These are phyloP conservation scores for Archegozetes longisetosus DNA, from an alignment of 1,140 invertebrate genomes.

Conservation along the genomic window DNA sequence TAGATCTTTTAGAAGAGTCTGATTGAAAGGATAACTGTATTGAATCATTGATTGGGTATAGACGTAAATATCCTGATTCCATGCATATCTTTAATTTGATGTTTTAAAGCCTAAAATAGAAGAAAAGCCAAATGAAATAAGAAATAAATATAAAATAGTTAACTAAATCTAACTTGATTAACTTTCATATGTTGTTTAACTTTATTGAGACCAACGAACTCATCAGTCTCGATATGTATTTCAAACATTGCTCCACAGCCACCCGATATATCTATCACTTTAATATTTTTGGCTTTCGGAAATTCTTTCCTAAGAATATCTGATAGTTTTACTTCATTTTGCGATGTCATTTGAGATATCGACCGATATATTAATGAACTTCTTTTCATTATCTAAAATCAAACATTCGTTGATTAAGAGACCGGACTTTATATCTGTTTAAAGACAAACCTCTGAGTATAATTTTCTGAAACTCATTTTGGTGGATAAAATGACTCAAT, in stretches of 20 bases:
- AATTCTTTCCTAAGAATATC: neutral
- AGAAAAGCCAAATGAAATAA: neutral
- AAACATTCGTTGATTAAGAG: too few relatives aligned
- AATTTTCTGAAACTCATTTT: neutral
- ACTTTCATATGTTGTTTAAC: slow-evolving; percentile 12
- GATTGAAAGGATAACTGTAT: too few relatives aligned
- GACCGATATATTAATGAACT: neutral
- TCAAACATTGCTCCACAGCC: slow-evolving; percentile 16
- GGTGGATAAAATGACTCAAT: too few relatives aligned
- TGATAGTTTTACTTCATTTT: neutral
- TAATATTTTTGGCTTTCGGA: slow-evolving; percentile 5
- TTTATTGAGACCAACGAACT: slow-evolving; percentile 1
- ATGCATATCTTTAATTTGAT: slow-evolving; percentile 14
- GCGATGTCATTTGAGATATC: neutral
- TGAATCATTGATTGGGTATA: neutral
- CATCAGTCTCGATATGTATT: slow-evolving; percentile 1
- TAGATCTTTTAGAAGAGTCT: too few relatives aligned
- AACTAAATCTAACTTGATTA: neutral
- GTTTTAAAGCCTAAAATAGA: slow-evolving; percentile 3
- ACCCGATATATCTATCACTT: slow-evolving; percentile 12
- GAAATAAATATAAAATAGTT: neutral
- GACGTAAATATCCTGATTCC: slow-evolving; percentile 11
- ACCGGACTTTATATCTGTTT: too few relatives aligned
- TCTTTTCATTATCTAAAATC: neutral
- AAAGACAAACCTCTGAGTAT: neutral